Evolutionary conservation across 37 sponge, comb jelly and placozoan genomes (phyloP).

Genomic region (Geodia barretti): DNA sequence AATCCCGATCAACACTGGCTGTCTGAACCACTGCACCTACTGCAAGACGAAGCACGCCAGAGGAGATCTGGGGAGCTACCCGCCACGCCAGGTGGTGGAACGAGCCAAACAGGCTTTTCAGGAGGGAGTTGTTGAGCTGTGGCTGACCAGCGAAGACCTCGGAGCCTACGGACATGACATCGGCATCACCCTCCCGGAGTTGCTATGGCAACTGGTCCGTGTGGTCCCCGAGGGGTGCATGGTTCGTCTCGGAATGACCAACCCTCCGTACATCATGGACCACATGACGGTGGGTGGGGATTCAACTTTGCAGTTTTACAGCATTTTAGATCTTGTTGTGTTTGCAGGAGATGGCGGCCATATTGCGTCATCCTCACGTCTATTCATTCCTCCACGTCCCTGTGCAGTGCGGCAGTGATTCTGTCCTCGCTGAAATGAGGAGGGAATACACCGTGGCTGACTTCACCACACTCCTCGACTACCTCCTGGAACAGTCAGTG

Average conservation of each 20-base stretch:
- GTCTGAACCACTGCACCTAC: slow-evolving; percentile 97
- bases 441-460: slow-evolving; percentile 88
- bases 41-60: slow-evolving; percentile 98
- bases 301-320: no score
- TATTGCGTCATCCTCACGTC: slow-evolving; percentile 86
- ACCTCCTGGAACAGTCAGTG: slow-evolving; percentile 69
- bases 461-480: slow-evolving; percentile 83
- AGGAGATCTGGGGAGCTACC: slow-evolving; percentile 94
- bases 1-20: slow-evolving; percentile 96
- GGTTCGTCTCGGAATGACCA: slow-evolving; percentile 97
- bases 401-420: slow-evolving; percentile 93
- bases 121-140: slow-evolving; percentile 96
- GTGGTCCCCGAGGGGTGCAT: slow-evolving; percentile 93
- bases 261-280: slow-evolving; percentile 97
- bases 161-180: slow-evolving; percentile 97
- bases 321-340: no score
- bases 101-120: slow-evolving; percentile 84
- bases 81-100: slow-evolving; percentile 76
- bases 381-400: slow-evolving; percentile 98
- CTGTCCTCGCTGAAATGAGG: slow-evolving; percentile 92
- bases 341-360: slow-evolving; percentile 82
- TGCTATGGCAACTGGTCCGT: slow-evolving; percentile 89
- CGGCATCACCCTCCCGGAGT: slow-evolving; percentile 86
- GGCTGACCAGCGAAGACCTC: slow-evolving; percentile 95
- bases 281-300: slow-evolving; percentile 73